Evolutionary conservation across 2,888 invertebrate species (phyloP).

Genomic region (Clusia tigrina): DNA sequence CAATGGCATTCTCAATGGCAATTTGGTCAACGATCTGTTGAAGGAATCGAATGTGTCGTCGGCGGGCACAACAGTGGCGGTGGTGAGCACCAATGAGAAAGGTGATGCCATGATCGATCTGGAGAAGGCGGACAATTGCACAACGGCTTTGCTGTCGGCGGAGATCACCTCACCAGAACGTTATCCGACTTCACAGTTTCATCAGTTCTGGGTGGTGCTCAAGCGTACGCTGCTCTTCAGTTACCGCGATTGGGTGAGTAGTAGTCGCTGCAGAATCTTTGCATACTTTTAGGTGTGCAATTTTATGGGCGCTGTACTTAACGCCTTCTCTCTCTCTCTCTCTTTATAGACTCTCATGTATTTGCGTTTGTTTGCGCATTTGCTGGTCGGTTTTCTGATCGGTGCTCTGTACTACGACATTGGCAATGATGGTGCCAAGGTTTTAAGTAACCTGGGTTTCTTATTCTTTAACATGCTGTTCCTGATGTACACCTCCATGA

Average conservation of each 20-base stretch:
- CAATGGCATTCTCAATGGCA: constrained; percentile 66
- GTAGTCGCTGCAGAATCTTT: background rate
- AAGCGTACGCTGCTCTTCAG: constrained; percentile 86
- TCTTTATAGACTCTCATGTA: constrained; percentile 87
- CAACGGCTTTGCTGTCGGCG: constrained; percentile 74
- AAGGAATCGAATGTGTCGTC: constrained; percentile 45
- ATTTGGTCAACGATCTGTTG: constrained; percentile 72
- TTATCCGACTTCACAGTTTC: constrained; percentile 83
- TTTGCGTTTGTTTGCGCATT: constrained; percentile 90
- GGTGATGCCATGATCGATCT: constrained; percentile 63
- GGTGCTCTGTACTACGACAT: constrained; percentile 95
- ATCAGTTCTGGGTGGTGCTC: constrained; percentile 88
- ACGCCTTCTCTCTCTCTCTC: background rate
- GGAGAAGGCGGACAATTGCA: constrained; percentile 76
- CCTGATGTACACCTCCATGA: constrained; percentile 99
- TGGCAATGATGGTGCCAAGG: constrained; percentile 95
- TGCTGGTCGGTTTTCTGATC: constrained; percentile 91
- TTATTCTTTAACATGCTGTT: constrained; percentile 98
- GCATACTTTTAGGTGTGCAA: constrained; percentile 18
- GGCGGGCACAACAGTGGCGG: constrained; percentile 13
- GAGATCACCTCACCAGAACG: constrained; percentile 72
- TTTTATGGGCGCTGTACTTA: constrained; percentile 12
- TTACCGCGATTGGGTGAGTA: constrained; percentile 85
- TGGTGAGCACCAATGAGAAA: constrained; percentile 55
- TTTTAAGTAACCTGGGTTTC: constrained; percentile 94